phyloP scores from a whole-genome alignment of 2,113 vertebrate genomes.

The Cyprinodon variegatus region DNA sequence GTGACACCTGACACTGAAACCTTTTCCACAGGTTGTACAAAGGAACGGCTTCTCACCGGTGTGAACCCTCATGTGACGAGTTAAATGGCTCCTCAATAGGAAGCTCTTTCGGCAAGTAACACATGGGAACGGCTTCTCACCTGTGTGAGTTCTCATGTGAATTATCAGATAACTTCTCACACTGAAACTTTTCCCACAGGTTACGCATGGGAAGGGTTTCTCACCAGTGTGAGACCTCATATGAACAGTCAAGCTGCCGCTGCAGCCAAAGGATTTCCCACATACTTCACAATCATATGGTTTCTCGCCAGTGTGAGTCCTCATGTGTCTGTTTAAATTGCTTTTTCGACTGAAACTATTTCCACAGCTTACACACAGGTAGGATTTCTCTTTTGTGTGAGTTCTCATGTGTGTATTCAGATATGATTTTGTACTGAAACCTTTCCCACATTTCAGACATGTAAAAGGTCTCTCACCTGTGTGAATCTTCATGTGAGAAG shows the following conservation, averaged over 20 bases:
- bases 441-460: neutral
- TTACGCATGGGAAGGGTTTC: neutral
- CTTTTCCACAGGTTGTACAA: neutral
- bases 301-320: neutral
- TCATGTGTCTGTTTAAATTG: neutral
- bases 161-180: neutral
- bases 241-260: neutral
- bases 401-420: slow-evolving; percentile 1
- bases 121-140: neutral
- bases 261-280: neutral
- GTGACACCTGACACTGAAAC: slow-evolving; percentile 2
- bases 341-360: neutral
- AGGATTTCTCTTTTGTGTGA: neutral
- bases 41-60: neutral
- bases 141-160: slow-evolving; percentile 1
- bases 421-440: neutral
- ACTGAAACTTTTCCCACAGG: slow-evolving; percentile 3
- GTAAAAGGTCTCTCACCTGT: neutral
- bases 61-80: slow-evolving; percentile 2
- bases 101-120: neutral
- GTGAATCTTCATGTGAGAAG: slow-evolving; percentile 2
- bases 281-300: neutral
- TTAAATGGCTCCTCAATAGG: neutral
- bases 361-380: neutral
- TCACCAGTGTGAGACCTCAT: neutral